Percentiles rank a stretch among this genome's conserved stretches.
These are phyloP conservation scores for Melipona quadrifasciata DNA, from an alignment of 1,140 invertebrate species.

Conservation along the genomic window DNA sequence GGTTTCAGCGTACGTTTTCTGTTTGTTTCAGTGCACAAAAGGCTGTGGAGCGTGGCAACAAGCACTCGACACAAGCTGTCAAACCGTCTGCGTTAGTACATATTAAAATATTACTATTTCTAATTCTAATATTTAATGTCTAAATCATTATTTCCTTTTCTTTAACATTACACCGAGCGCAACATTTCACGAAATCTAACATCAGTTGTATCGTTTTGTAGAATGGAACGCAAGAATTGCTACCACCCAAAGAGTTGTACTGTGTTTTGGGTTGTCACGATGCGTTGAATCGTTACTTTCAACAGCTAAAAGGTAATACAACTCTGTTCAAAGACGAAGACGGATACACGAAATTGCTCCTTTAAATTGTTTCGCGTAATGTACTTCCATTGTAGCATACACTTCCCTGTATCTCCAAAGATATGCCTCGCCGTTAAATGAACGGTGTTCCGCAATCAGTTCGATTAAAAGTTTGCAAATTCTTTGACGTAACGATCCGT, in stretches of 20 bases:
- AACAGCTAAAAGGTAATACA: slow-evolving; percentile 86
- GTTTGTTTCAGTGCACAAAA: slow-evolving; percentile 85
- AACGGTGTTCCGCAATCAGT: not conserved
- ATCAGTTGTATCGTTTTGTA: slow-evolving; percentile 75
- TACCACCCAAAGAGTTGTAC: slow-evolving; percentile 87
- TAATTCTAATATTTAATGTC: slow-evolving; percentile 11
- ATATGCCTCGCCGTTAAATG: not conserved
- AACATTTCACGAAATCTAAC: slow-evolving; percentile 13
- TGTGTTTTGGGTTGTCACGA: slow-evolving; percentile 91
- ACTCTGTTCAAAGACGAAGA: not conserved
- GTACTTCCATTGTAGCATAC: not conserved
- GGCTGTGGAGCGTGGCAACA: slow-evolving; percentile 87
- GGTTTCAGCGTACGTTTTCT: slow-evolving; percentile 22
- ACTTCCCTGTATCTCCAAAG: not conserved
- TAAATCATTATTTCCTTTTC: not conserved
- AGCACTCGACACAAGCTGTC: slow-evolving; percentile 86
- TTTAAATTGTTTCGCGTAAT: not conserved
- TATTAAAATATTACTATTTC: slow-evolving; percentile 39
- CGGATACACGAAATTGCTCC: not conserved
- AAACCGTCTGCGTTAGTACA: slow-evolving; percentile 88
- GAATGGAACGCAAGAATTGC: slow-evolving; percentile 86
- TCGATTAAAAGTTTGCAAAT: slow-evolving; percentile 85
- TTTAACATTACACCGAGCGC: slow-evolving; percentile 16
- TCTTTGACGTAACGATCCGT: slow-evolving; percentile 86
- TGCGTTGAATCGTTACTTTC: slow-evolving; percentile 88